phyloP scores from a whole-genome alignment of 1,140 invertebrate genomes.

The Drosophila elegans region DNA sequence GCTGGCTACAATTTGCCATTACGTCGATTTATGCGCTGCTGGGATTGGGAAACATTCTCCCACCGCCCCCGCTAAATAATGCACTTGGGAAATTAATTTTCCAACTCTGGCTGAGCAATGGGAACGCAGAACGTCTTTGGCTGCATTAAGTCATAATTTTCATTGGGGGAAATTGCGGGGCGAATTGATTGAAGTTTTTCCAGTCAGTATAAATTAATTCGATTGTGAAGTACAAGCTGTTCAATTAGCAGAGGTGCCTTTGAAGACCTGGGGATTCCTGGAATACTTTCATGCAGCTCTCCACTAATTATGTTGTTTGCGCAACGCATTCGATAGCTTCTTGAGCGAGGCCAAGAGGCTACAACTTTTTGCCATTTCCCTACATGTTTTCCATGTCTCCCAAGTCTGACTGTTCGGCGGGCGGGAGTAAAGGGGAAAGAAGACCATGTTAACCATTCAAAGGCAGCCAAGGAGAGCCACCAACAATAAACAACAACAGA shows the following conservation, averaged over 20 bases:
- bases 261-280: constrained; percentile 10
- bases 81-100: constrained; percentile 77
- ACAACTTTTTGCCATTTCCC: constrained; percentile 76
- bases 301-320: constrained; percentile 69
- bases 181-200: constrained; percentile 44
- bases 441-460: constrained; percentile 41
- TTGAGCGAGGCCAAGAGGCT: constrained; percentile 45
- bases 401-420: constrained; percentile 39
- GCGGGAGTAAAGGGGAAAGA: constrained; percentile 4
- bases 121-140: constrained; percentile 3
- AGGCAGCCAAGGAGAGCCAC: constrained; percentile 27
- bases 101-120: constrained; percentile 27
- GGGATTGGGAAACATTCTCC: constrained; percentile 19
- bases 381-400: constrained; percentile 52
- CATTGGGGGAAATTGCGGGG: constrained; percentile 11
- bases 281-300: constrained; percentile 38
- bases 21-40: constrained; percentile 55
- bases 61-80: constrained; percentile 51
- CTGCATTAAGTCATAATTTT: constrained; percentile 46
- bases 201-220: constrained; percentile 57
- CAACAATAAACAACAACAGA: constrained; percentile 37
- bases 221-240: constrained; percentile 48
- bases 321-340: constrained; percentile 38
- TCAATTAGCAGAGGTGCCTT: constrained; percentile 59
- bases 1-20: constrained; percentile 59